Conservation (phyloP, 2,113 vertebrate species). For the Rhea americana region DNA sequence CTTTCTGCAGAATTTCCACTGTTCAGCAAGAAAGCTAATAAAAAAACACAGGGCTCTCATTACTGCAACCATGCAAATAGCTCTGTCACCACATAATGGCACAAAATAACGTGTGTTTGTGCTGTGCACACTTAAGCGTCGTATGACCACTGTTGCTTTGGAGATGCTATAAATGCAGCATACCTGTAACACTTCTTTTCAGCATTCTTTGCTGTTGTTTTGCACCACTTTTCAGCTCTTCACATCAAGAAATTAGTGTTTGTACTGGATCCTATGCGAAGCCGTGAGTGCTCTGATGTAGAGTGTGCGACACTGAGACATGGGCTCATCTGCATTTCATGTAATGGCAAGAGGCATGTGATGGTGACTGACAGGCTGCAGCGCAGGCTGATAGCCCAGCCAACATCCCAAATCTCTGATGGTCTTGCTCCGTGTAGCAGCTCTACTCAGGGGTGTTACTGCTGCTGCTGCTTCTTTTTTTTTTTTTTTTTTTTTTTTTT, state of each 20-base stretch:
- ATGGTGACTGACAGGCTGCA: background rate
- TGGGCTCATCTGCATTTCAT: background rate
- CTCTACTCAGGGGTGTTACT: background rate
- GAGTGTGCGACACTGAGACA: background rate
- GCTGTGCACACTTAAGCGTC: background rate
- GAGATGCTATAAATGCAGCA: background rate
- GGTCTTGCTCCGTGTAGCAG: background rate
- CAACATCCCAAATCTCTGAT: background rate
- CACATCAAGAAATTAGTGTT: background rate
- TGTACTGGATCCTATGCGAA: background rate
- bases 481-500: too few relatives aligned
- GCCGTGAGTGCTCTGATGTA: rapidly evolving
- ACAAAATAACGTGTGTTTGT: background rate
- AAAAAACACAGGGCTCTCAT: background rate
- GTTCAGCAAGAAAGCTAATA: background rate
- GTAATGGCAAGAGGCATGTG: rapidly evolving
- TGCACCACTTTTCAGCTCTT: background rate
- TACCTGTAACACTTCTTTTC: background rate
- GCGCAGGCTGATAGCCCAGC: background rate
- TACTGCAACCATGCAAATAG: background rate
- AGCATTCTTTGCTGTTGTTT: too few relatives aligned
- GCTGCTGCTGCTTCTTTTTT: background rate
- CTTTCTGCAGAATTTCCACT: background rate
- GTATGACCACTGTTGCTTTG: background rate
- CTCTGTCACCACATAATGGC: background rate